These are phyloP conservation scores for Myripristis jacobus DNA, from an alignment of 2,797 vertebrate genomes.

Conservation along the genomic window DNA sequence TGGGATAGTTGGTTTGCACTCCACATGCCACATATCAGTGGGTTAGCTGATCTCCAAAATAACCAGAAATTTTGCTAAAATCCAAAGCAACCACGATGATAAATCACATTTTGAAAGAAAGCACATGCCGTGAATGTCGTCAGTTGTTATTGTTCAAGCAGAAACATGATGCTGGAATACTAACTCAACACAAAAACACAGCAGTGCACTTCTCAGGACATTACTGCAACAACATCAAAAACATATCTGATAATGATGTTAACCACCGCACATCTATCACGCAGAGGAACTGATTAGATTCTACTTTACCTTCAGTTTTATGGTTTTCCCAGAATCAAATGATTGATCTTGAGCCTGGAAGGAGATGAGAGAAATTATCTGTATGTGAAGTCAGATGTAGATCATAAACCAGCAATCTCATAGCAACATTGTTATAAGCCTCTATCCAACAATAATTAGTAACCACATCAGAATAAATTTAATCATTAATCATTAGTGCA, in stretches of 20 bases:
- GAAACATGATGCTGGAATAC: not conserved
- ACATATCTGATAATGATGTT: not conserved
- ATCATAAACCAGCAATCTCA: not conserved
- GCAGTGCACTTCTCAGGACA: not conserved
- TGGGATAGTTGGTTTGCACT: constrained; percentile 45
- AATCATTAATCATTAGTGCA: not conserved
- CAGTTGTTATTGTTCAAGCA: constrained; percentile 7
- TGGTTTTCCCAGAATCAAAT: constrained; percentile 60
- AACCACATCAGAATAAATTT: not conserved
- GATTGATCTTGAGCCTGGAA: constrained; percentile 63
- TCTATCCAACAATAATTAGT: not conserved
- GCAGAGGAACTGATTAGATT: constrained; percentile 6
- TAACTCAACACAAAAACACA: not conserved
- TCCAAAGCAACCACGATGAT: not conserved
- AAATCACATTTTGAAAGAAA: not conserved
- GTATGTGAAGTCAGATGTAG: constrained; percentile 4
- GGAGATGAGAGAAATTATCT: constrained; percentile 37
- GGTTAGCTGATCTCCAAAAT: constrained; percentile 61
- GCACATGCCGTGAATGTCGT: not conserved
- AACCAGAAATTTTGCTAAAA: constrained; percentile 30
- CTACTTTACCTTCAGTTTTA: constrained; percentile 78
- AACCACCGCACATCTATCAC: constrained; percentile 27
- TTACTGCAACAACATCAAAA: constrained; percentile 29
- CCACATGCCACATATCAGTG: constrained; percentile 51
- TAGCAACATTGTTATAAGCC: not conserved